A percentile compares a stretch with the other conserved stretches of the same genome.
Conservation (phyloP, 2,797 vertebrate genomes). For the Thalassophryne amazonica region DNA sequence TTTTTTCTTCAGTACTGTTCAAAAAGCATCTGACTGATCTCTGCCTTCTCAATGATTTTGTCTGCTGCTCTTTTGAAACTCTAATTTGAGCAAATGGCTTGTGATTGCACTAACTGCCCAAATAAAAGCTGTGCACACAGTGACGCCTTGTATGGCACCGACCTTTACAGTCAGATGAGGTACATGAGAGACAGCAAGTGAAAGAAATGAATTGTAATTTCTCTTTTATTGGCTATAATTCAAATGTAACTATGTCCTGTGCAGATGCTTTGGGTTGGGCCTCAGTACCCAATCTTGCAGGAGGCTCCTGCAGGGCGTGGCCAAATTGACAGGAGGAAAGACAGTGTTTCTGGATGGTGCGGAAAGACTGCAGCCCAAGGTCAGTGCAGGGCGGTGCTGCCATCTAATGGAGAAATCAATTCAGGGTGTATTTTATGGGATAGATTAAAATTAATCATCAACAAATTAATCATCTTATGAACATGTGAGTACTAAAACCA, state of each 20-base stretch:
- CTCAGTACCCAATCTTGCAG: constrained; percentile 79
- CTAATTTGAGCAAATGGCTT: constrained; percentile 57
- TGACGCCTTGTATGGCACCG: too few species aligned
- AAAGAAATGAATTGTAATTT: too few species aligned
- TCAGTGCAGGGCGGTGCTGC: constrained; percentile 55
- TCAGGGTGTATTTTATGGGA: too few species aligned
- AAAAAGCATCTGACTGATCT: too few species aligned
- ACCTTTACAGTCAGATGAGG: too few species aligned
- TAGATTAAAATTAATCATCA: too few species aligned
- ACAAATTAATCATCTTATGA: too few species aligned
- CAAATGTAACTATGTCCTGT: constrained; percentile 6
- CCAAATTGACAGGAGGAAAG: constrained; percentile 86
- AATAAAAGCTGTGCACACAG: constrained; percentile 29
- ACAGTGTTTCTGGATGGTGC: constrained; percentile 84
- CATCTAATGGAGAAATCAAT: constrained; percentile 50
- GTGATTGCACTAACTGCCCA: constrained; percentile 32
- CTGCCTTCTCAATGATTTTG: constrained; percentile 22
- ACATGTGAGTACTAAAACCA: neutral
- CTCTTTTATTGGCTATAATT: neutral
- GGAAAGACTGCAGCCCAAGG: constrained; percentile 93
- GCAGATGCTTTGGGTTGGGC: constrained; percentile 91
- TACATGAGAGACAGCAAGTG: too few species aligned
- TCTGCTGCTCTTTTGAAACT: constrained; percentile 42
- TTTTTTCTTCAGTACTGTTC: too few species aligned
- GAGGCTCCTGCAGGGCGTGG: constrained; percentile 83